A percentile compares a stretch with the other conserved stretches of the same genome.
phyloP scores from a whole-genome alignment of 2,888 invertebrate species.

The Leucozona laternaria region DNA sequence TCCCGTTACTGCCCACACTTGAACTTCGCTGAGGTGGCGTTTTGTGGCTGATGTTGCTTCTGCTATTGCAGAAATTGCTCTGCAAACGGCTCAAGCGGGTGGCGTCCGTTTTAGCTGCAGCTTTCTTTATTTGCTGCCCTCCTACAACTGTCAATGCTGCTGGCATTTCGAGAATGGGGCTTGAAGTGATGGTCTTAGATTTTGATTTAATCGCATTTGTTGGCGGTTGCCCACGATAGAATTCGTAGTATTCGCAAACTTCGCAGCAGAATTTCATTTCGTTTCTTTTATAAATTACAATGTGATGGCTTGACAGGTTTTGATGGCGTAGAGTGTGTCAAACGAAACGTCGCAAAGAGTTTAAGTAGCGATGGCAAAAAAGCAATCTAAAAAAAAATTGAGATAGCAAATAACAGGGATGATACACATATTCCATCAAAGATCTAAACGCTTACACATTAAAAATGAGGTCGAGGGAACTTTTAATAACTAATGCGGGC shows the following conservation, averaged over 20 bases:
- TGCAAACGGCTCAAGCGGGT: conserved; percentile 75
- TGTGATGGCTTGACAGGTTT: background rate
- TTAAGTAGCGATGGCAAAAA: conserved; percentile 32
- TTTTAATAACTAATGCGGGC: background rate
- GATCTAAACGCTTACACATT: conserved; percentile 8
- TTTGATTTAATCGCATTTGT: conserved; percentile 55
- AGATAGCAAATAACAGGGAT: conserved; percentile 46
- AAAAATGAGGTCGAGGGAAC: conserved; percentile 15
- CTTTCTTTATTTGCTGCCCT: conserved; percentile 30
- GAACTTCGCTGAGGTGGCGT: conserved; percentile 78
- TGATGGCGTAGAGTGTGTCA: conserved; percentile 1
- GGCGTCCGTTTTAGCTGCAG: conserved; percentile 43
- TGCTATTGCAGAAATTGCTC: conserved; percentile 77
- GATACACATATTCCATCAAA: background rate
- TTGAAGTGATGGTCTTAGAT: conserved; percentile 38
- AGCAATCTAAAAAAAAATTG: conserved; percentile 58
- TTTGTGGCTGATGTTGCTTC: conserved; percentile 66
- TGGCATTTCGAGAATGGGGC: conserved; percentile 70
- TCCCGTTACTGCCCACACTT: conserved; percentile 82
- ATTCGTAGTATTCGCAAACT: conserved; percentile 54
- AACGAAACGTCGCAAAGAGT: conserved; percentile 11
- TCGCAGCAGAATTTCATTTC: conserved; percentile 65
- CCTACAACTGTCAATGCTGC: conserved; percentile 29
- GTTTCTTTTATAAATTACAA: background rate
- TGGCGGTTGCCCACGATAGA: conserved; percentile 38